Evolutionary conservation across 2,888 invertebrate species (phyloP).

Genomic region (Cheilosia urbana): DNA sequence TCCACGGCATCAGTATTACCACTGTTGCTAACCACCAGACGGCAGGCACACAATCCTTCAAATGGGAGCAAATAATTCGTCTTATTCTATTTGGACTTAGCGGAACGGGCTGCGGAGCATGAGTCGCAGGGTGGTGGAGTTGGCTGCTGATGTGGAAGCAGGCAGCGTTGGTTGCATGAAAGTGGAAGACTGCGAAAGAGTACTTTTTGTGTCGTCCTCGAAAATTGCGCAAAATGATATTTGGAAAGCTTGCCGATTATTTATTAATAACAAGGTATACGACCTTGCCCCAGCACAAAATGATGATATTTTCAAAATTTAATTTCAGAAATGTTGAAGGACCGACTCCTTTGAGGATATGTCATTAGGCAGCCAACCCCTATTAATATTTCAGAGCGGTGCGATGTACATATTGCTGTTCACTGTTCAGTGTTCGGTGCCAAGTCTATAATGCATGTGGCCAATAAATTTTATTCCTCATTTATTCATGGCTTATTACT

Average conservation of each 20-base stretch:
- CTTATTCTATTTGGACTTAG: slow-evolving; percentile 52
- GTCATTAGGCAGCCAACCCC: slow-evolving; percentile 49
- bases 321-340: slow-evolving; percentile 61
- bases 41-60: slow-evolving; percentile 49
- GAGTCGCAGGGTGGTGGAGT: slow-evolving; percentile 16
- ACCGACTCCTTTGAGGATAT: slow-evolving; percentile 56
- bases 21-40: slow-evolving; percentile 49
- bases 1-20: slow-evolving; percentile 14
- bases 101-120: background rate
- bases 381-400: slow-evolving; percentile 47
- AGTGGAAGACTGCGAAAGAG: slow-evolving; percentile 11
- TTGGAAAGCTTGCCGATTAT: slow-evolving; percentile 65
- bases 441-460: slow-evolving; percentile 37
- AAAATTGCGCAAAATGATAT: slow-evolving; percentile 65
- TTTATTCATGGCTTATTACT: slow-evolving; percentile 66
- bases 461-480: slow-evolving; percentile 66
- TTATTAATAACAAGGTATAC: slow-evolving; percentile 62
- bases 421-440: no score
- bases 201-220: slow-evolving; percentile 43
- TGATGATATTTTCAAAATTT: slow-evolving; percentile 69
- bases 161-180: slow-evolving; percentile 11
- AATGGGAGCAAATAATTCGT: slow-evolving; percentile 69
- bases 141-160: background rate
- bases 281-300: slow-evolving; percentile 52
- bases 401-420: background rate